Evolutionary conservation across 2,113 vertebrate genomes (phyloP).

Genomic region (Aleadryas rufinucha): DNA sequence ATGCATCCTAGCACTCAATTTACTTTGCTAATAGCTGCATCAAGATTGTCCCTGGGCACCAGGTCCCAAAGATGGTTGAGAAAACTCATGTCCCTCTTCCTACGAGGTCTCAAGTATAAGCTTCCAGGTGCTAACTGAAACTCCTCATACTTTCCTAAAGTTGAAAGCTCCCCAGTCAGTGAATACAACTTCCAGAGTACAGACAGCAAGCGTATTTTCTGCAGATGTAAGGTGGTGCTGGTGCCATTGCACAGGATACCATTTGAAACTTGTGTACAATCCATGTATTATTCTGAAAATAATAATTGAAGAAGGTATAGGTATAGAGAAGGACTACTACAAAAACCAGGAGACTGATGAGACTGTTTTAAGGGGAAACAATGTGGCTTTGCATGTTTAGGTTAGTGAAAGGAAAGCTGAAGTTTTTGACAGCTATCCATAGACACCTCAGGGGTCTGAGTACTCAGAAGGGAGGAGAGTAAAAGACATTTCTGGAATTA

Average conservation of each 20-base stretch:
- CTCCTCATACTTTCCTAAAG: background rate
- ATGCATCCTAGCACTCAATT: background rate
- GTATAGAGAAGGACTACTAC: background rate
- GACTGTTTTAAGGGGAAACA: background rate
- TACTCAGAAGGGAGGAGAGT: background rate
- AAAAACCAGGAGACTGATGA: background rate
- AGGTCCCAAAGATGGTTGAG: background rate
- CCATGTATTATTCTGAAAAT: background rate
- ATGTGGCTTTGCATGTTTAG: background rate
- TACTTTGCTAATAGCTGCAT: background rate
- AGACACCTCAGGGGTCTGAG: background rate
- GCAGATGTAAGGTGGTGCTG: background rate
- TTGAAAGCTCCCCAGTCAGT: background rate
- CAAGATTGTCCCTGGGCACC: background rate
- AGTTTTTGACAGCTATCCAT: background rate
- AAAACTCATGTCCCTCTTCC: background rate
- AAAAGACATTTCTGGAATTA: background rate
- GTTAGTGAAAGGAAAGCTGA: background rate
- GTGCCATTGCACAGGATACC: background rate
- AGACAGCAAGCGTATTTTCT: background rate
- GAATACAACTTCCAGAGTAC: background rate
- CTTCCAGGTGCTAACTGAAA: background rate
- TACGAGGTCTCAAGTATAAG: background rate
- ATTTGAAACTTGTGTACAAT: background rate
- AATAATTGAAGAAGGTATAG: background rate